phyloP scores from a whole-genome alignment of 2,888 invertebrate species.

The Trachelus iudaicus region DNA sequence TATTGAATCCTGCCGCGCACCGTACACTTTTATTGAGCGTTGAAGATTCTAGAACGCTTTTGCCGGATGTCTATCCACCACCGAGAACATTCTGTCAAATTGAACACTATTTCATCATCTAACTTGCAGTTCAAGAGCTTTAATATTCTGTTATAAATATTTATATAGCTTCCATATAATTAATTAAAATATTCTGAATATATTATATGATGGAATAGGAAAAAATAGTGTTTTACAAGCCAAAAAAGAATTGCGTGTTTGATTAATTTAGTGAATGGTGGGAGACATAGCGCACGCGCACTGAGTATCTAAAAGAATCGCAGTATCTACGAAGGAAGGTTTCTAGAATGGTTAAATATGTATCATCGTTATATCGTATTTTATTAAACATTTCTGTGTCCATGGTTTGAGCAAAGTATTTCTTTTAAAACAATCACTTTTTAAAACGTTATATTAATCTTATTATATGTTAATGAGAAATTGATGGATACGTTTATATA shows the following conservation, averaged over 20 bases:
- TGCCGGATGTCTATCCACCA: conserved; percentile 32
- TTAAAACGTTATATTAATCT: background rate
- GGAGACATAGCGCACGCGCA: background rate
- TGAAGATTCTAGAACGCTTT: conserved; percentile 46
- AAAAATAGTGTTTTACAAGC: background rate
- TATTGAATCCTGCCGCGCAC: conserved; percentile 35
- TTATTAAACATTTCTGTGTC: background rate
- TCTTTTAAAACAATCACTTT: background rate
- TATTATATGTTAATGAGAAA: background rate
- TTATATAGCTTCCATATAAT: background rate
- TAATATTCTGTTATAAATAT: background rate
- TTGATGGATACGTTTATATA: background rate
- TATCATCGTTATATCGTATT: background rate
- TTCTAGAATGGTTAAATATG: conserved; percentile 2
- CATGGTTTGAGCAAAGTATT: background rate
- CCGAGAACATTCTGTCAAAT: conserved; percentile 47
- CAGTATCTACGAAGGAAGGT: background rate
- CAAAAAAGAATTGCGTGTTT: background rate
- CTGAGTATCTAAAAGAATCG: background rate
- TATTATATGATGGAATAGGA: background rate
- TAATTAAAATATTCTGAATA: background rate
- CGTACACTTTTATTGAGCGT: conserved; percentile 42
- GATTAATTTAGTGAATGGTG: background rate
- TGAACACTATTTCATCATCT: background rate
- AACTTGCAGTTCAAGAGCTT: background rate